Evolutionary conservation across 2,888 invertebrate species (phyloP).

Genomic region (Drosophila tanythrix): DNA sequence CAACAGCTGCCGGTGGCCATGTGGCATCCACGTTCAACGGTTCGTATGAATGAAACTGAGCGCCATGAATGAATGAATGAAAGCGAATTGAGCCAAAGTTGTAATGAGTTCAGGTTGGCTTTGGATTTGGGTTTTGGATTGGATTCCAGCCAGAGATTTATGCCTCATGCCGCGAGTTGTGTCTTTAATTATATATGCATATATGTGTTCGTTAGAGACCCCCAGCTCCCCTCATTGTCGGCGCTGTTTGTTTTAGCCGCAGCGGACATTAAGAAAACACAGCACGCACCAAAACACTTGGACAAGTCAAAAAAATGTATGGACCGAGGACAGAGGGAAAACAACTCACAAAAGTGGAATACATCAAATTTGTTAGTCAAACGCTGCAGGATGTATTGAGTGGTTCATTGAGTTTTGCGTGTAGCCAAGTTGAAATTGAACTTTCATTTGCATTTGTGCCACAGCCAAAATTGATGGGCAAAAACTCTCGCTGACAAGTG

Average conservation of each 20-base stretch:
- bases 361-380: constrained; percentile 49
- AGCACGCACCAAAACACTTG: constrained; percentile 54
- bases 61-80: constrained; percentile 64
- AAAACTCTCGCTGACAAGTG: constrained; percentile 14
- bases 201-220: constrained; percentile 3
- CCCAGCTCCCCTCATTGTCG: background rate
- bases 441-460: constrained; percentile 70
- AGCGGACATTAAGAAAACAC: constrained; percentile 54
- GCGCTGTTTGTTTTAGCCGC: constrained; percentile 30
- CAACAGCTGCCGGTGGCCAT: constrained; percentile 42
- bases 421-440: constrained; percentile 26
- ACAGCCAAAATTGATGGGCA: constrained; percentile 62
- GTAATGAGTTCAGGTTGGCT: constrained; percentile 21
- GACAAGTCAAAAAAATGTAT: background rate
- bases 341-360: constrained; percentile 18
- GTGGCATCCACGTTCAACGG: constrained; percentile 65
- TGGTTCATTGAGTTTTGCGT: constrained; percentile 71
- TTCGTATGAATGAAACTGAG: constrained; percentile 71
- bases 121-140: background rate
- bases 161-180: constrained; percentile 73
- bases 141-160: constrained; percentile 64
- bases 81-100: constrained; percentile 25
- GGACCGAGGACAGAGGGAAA: background rate
- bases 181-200: constrained; percentile 63
- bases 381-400: constrained; percentile 69